A percentile compares a stretch with the other conserved stretches of the same genome.
Evolutionary conservation across 2,797 vertebrate genomes (phyloP).

Genomic region (Myripristis murdjan): DNA sequence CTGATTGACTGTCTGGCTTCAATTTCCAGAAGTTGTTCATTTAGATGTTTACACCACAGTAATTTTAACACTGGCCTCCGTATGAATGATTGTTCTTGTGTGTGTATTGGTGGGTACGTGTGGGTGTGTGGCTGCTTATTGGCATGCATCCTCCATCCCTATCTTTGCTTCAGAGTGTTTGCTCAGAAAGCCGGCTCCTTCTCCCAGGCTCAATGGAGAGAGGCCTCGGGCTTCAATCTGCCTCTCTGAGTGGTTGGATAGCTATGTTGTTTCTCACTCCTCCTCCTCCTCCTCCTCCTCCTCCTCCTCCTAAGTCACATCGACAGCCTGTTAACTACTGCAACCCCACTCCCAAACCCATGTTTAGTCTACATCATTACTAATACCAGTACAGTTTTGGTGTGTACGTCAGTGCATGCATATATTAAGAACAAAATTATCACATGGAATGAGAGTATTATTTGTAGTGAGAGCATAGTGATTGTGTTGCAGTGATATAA

Average conservation of each 20-base stretch:
- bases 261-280: constrained; percentile 32
- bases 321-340: constrained; percentile 55
- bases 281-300: constrained; percentile 43
- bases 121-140: constrained; percentile 61
- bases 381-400: no score
- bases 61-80: constrained; percentile 10
- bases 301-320: constrained; percentile 24
- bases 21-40: constrained; percentile 1
- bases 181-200: constrained; percentile 66
- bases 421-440: not conserved
- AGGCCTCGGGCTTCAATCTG: constrained; percentile 74
- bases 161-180: constrained; percentile 76
- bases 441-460: not conserved
- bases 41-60: constrained; percentile 35
- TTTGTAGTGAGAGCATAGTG: not conserved
- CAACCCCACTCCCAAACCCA: constrained; percentile 19
- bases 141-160: constrained; percentile 77
- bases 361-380: constrained; percentile 13
- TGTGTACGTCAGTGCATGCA: not conserved
- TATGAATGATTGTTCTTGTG: constrained; percentile 35
- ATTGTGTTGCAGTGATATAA: not conserved
- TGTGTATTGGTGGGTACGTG: not conserved
- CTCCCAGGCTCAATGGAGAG: constrained; percentile 71
- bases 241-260: constrained; percentile 49
- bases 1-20: not conserved